Evolutionary conservation across 2,888 invertebrate species (phyloP), one percentile per base, ranked within the genome.

Genomic region (Aleiodes testaceus): DNA sequence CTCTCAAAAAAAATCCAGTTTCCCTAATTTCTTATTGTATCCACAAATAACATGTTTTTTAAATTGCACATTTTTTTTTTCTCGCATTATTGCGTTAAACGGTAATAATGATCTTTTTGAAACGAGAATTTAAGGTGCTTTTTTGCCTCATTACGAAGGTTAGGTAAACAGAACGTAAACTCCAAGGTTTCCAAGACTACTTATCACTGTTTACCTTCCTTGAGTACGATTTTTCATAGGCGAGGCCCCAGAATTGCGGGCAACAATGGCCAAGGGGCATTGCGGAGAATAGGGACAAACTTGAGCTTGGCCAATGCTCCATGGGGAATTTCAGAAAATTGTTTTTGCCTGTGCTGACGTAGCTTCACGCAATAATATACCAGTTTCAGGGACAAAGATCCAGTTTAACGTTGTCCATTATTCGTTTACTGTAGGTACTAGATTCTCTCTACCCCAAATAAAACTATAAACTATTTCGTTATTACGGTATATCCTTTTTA

Each of bases 351-450:
- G 26, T 5, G 5, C 26, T 26, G 5, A 26, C 4, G 3, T 5
- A 26, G 49, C 72, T 68, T 72, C 66, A 72, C 70, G 76, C 75
- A 78, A 77, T 85, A 82, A 84, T 82, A 81, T 81, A 82, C 83
- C 82, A 84, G 81, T 79, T 77, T 77, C 83, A 81, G 79, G 84
- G 82, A 85, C 84, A 85, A 84, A 82, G 81, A 73, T 82, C 79
- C 76, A 82, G 79, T 81, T 83, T 81, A 82, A 76, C 79, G 76
- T 68, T 69, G 77, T 74, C 75, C 78, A 81, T 83, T 83, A 83
- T 83, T 78, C 75, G 79, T 81, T 82, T 82, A 81, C 75, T 79
- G 73, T 76, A 69, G 72, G 66, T 18, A 26, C 9, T 49, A 50
- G 16, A 65, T 72, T 73, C 26, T 26, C 1, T 74, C 79, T 79